Evolutionary conservation across 2,888 invertebrate species (phyloP).

Genomic region (Xylota segnis): DNA sequence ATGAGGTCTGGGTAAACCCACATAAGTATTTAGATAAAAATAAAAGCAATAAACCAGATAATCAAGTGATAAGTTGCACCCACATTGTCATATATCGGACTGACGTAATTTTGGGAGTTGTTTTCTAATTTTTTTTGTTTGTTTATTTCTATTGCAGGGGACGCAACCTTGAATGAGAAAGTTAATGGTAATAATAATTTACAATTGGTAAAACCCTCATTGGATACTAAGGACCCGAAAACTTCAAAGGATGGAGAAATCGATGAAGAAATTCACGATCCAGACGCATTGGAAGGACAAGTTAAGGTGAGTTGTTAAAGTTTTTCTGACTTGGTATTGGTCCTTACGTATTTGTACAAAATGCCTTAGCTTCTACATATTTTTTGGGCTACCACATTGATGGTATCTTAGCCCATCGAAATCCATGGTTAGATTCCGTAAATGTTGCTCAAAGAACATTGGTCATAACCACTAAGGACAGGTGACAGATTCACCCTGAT

Average conservation of each 20-base stretch:
- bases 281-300: constrained; percentile 81
- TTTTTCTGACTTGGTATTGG: not conserved
- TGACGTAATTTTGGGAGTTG: not conserved
- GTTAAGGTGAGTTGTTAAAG: constrained; percentile 78
- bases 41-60: constrained; percentile 10
- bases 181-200: constrained; percentile 47
- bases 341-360: no score
- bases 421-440: no score
- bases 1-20: constrained; percentile 16
- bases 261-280: constrained; percentile 71
- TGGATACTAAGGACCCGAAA: constrained; percentile 33
- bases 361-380: no score
- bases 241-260: constrained; percentile 15
- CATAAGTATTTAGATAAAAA: not conserved
- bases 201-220: constrained; percentile 28
- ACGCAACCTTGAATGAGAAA: constrained; percentile 2
- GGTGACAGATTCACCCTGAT: no score
- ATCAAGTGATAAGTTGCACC: constrained; percentile 14
- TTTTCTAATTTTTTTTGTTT: not conserved
- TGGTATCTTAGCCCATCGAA: no score
- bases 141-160: constrained; percentile 25
- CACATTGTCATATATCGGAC: not conserved
- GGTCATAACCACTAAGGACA: no score
- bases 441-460: no score
- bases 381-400: no score